Evolutionary conservation across 2,113 vertebrate genomes (phyloP), one percentile per base, ranked within the genome.

Genomic region (Oryzias javanicus): DNA sequence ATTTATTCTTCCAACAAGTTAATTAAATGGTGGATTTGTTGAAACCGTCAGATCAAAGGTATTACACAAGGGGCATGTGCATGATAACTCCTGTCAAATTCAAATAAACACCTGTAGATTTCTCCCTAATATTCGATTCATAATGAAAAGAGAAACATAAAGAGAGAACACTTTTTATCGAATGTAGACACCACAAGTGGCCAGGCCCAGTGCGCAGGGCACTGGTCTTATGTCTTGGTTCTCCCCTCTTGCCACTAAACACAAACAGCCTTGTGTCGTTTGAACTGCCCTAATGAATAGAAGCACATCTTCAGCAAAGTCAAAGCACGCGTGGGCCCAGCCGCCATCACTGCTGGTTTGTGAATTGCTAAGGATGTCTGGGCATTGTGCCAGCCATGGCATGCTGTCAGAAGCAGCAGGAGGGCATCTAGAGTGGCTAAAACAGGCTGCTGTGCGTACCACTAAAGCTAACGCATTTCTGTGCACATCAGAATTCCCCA

Each of bases 281-380:
- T 51, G 41, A 50, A 53, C 67, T 2, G 68, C 64, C 65, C 73
- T 86, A 79, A 83, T 86, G 83, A 87, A 81, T 69, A 64, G 73
- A 62, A 83, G 74, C 60, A 72, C 72, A 78, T 83, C 69, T 78
- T 77, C 76, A 49, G 80, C 78, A 75, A 82, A 89, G 81, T 82
- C 80, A 78, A 57, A 82, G 46, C 82, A 68, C 47, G 8, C 35
- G 68, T 77, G 80, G 73, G 59, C 67, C 55, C 54, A 45, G 72
- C 71, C 27, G 19, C 69, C 72, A 55, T 63, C 64, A n/a, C 67
- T 35, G 27, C 70, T 52, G 60, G 74, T 74, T 69, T 80, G 75
- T 85, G 75, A 83, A 80, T 57, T 42, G 67, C 72, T 44, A 55
- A 64, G 79, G 74, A 60, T 40, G 68, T 57, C 84, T 70, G 79